Base-by-base conservation (phyloP, 2,888 invertebrate genomes). In the Ctena decussata region DNA sequence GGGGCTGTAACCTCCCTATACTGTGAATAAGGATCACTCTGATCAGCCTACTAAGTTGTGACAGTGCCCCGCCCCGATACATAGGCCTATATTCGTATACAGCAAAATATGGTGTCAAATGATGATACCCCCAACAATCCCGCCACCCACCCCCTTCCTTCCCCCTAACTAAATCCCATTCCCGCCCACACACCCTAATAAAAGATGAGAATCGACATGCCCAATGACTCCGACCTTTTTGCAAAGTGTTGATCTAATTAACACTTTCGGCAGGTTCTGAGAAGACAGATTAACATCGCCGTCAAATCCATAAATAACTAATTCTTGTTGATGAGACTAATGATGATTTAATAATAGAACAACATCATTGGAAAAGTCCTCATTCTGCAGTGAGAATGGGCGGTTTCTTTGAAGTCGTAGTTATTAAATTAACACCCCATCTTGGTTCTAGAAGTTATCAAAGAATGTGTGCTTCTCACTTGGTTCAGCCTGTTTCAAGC, bases 341-440 rank as follows among this genome's bases (percentile, higher is more conserved):
- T 65, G 35, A 65, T 65, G 65, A 65, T 65, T 65, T 65, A 65
- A 65, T 65, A 65, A 65, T 11, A 35, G 65, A 11, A 21, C 65
- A 65, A 35, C 35, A 35, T 35, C 11, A 5, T 35, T n/a, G n/a
- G 11, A 35, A 35, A 35, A 21, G 35, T 8, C 11, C 35, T 35
- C 35, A 8, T 12, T 65, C 35, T 11, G 1, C 35, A 15, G 35
- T 65, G 35, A 65, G 35, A 65, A 65, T 1, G 32, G 30, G 35
- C 5, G 35, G 65, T 32, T 18, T 11, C 35, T 35, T 65, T 65
- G 32, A 35, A 35, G 65, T 21, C 32, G 35, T 65, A 65, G 12
- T 21, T n/a, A 5, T 32, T 1, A n/a, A 65, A 65, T 65, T 65
- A 65, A 65, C 35, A 21, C 35, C 18, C 24, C 27, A 35, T n/a